Conservation (phyloP, 2,113 vertebrate species). For the Xyliphius kryptos region DNA sequence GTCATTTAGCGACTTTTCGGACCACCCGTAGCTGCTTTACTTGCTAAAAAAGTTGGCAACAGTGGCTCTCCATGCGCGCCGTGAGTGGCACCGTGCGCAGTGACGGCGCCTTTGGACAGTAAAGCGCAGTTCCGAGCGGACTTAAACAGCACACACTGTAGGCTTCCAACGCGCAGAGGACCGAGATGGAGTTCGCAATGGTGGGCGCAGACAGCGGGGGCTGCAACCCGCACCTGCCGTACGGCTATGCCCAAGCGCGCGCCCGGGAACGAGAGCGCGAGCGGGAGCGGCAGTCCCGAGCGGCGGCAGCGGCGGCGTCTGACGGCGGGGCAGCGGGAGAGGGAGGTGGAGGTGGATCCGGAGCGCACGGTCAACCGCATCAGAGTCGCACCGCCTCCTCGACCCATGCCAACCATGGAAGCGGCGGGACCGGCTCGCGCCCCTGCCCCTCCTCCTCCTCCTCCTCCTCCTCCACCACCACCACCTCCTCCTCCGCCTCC, state of each 20-base stretch:
- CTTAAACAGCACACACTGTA: too few species aligned
- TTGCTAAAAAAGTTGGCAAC: too few species aligned
- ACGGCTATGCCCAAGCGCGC: conserved; percentile 79
- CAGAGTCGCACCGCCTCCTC: conserved; percentile 71
- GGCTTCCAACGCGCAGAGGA: too few species aligned
- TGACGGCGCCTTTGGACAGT: not conserved
- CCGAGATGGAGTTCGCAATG: conserved; percentile 95
- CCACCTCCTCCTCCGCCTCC: too few species aligned
- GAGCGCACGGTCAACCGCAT: conserved; percentile 72
- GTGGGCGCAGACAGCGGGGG: conserved; percentile 90
- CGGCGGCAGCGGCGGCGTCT: conserved; percentile 60
- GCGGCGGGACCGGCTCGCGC: conserved; percentile 60
- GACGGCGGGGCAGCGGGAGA: conserved; percentile 55
- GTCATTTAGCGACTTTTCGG: too few species aligned
- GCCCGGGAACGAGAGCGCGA: conserved; percentile 84
- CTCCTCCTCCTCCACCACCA: conserved; percentile 48
- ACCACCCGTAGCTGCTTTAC: too few species aligned
- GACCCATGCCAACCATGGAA: conserved; percentile 59
- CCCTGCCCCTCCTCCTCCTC: conserved; percentile 53
- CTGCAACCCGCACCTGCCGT: conserved; percentile 92
- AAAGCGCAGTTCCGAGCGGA: not conserved
- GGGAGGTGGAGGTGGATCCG: conserved; percentile 69
- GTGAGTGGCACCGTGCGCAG: too few species aligned
- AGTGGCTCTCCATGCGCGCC: too few species aligned
- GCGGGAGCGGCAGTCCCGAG: conserved; percentile 68